These are phyloP conservation scores for Tipula unca DNA, from an alignment of 2,888 invertebrate species.

Conservation along the genomic window DNA sequence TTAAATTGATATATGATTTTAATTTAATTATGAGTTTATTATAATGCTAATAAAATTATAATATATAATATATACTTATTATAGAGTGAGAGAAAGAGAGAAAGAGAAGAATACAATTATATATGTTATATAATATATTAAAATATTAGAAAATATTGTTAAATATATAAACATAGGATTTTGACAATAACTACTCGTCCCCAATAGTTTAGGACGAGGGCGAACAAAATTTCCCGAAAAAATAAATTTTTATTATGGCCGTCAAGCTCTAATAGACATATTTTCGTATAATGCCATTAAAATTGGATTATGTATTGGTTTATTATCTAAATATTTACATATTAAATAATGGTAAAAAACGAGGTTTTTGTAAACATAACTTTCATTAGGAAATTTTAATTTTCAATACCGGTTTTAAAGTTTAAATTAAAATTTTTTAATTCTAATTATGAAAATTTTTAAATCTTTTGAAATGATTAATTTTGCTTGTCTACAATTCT, in stretches of 20 bases:
- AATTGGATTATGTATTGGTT: not conserved
- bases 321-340: too few species aligned
- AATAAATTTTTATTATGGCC: not conserved
- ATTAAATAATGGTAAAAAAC: too few species aligned
- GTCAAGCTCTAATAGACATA: not conserved
- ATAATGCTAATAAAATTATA: conserved; percentile 14
- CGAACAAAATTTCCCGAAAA: not conserved
- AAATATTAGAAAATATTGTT: not conserved
- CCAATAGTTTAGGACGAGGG: not conserved
- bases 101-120: not conserved
- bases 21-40: conserved; percentile 14
- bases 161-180: not conserved
- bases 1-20: conserved; percentile 14
- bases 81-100: not conserved
- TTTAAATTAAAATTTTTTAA: too few species aligned
- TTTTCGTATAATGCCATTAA: not conserved
- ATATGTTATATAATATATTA: not conserved
- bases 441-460: too few species aligned
- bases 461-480: too few species aligned
- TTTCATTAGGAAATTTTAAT: too few species aligned
- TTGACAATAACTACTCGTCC: not conserved
- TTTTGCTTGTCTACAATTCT: too few species aligned
- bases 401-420: too few species aligned
- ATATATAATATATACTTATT: not conserved
- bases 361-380: too few species aligned